Base-by-base conservation (phyloP, 2,797 vertebrate species). In the Periparus ater region DNA sequence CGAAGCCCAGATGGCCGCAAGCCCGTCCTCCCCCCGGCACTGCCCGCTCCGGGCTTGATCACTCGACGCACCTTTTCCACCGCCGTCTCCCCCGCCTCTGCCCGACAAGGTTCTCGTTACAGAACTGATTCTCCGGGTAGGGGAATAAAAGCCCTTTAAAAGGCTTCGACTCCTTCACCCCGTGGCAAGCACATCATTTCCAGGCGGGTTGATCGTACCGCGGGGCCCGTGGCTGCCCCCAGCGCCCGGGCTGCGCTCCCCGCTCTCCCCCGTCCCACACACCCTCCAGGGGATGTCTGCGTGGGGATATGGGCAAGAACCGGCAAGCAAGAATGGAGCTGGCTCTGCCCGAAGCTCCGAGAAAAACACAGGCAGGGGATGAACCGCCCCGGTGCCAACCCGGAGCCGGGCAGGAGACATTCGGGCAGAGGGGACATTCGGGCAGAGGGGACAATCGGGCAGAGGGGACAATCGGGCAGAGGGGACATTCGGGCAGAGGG, bases 371-470 rank as follows among this genome's bases (percentile, higher is more conserved):
- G 61, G 32, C 45, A 21, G 40, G 27, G 40, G 15, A 26, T 26
- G 87, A 88, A 42, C 1, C 11, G 2, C 17, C 5, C 17, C 7
- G 30, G 25, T 15, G 42, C 42, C 55, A 40, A 8, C 2, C 9
- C 19, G 50, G 29, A 4, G 10, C 7, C 4, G 5, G n/a, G 61
- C 6, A 4, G 7, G 21, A 21, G 4, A 7, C 12, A 6, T 8
- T n/a, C 3, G 38, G 34, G 38, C 6, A 26, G 3, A 4, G 7
- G 21, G 23, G 4, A 7, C 12, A 6, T 8, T n/a, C 3, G 38
- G 34, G 38, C 26, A 40, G 17, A 10, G 77, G 21, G 38, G 38
- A 38, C 38, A 38, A 11, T 38, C 38, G 38, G 38, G 38, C 38
- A 38, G 38, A 38, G 38, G 38, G 38, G 38, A 38, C 38, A 38